A percentile compares a stretch with the other conserved stretches of the same genome.
Conservation (phyloP, 2,113 vertebrate species). For the Peucedramus taeniatus region DNA sequence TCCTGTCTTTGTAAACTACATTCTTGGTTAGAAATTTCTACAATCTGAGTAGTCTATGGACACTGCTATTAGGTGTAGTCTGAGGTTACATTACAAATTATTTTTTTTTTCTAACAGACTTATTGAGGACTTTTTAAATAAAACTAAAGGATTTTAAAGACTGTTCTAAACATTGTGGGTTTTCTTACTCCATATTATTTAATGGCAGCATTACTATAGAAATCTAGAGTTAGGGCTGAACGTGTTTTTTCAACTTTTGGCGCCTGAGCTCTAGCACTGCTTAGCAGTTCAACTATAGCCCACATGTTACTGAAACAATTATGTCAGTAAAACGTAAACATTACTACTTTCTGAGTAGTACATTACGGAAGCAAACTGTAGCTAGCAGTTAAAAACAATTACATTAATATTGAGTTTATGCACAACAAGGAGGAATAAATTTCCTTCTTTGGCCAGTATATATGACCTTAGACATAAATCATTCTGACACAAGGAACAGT, state of each 20-base stretch:
- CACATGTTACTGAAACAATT: background rate
- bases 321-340: background rate
- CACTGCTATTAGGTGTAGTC: background rate
- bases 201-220: background rate
- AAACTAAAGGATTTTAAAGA: background rate
- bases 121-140: background rate
- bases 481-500: background rate
- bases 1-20: background rate
- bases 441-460: background rate
- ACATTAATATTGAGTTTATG: background rate
- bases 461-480: background rate
- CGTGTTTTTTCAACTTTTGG: background rate
- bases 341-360: background rate
- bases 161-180: background rate
- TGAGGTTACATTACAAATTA: background rate
- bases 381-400: background rate
- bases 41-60: background rate
- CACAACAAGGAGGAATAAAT: background rate
- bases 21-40: background rate
- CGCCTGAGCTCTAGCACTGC: background rate
- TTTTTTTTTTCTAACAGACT: background rate
- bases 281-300: background rate
- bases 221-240: background rate
- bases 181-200: background rate
- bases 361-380: background rate